Percentiles rank a stretch among this genome's conserved stretches.
Conservation (phyloP, 2,797 vertebrate species). For the Heliangelus exortis region DNA sequence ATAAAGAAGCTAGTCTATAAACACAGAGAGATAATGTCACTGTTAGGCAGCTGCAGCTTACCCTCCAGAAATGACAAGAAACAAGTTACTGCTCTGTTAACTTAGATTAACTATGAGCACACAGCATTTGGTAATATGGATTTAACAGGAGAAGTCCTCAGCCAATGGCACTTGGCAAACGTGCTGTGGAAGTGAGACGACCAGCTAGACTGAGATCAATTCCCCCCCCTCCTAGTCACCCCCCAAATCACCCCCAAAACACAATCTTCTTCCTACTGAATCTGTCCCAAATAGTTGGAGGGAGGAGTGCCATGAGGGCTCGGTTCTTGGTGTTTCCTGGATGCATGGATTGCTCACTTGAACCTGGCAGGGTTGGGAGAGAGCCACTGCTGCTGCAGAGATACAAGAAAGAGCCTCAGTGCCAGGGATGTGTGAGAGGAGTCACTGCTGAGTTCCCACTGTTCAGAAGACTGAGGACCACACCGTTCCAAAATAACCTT, state of each 20-base stretch:
- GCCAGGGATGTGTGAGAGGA: neutral
- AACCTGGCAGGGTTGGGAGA: neutral
- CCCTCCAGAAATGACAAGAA: neutral
- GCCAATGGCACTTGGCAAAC: fast-evolving
- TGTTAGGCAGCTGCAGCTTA: neutral
- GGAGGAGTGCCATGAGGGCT: neutral
- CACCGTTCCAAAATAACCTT: neutral
- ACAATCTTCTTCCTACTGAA: neutral
- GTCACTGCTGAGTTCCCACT: fast-evolving
- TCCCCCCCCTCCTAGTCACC: neutral
- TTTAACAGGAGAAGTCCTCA: neutral
- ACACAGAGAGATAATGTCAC: neutral
- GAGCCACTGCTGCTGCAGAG: neutral
- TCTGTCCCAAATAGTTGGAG: neutral
- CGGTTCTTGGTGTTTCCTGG: neutral
- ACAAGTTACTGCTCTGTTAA: neutral
- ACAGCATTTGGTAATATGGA: neutral
- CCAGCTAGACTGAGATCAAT: neutral
- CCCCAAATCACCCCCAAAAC: neutral
- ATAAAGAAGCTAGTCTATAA: neutral
- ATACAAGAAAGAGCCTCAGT: fast-evolving
- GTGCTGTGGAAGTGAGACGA: fast-evolving
- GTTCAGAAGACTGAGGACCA: neutral
- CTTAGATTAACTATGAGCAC: neutral
- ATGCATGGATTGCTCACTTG: neutral